phyloP scores from a whole-genome alignment of 2,888 invertebrate species.

The Cerastis leucographa region DNA sequence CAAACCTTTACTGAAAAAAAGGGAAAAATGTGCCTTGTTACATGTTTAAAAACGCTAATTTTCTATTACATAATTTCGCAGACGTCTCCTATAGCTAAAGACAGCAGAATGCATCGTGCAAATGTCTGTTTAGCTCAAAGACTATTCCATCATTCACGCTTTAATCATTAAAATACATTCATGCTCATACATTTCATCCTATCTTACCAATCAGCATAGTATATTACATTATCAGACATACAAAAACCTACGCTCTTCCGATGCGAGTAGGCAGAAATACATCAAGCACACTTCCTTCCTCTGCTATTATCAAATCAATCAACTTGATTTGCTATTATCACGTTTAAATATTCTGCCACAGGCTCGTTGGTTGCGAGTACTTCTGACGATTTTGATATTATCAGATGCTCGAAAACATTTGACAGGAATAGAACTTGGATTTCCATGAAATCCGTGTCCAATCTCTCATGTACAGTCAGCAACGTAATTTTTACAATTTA shows the following conservation, averaged over 20 bases:
- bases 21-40: background rate
- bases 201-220: slow-evolving; percentile 38
- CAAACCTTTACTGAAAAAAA: background rate
- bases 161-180: slow-evolving; percentile 9
- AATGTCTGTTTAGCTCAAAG: background rate
- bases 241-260: background rate
- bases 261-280: slow-evolving; percentile 3
- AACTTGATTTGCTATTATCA: slow-evolving; percentile 1
- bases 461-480: slow-evolving; percentile 7
- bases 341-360: slow-evolving; percentile 1
- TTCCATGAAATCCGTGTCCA: slow-evolving; percentile 6
- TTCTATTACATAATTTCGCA: background rate
- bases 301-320: background rate
- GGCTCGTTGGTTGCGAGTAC: background rate
- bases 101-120: background rate
- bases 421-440: background rate
- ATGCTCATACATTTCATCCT: slow-evolving; percentile 16
- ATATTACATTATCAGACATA: slow-evolving; percentile 21
- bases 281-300: background rate
- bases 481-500: background rate
- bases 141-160: background rate
- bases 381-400: background rate
- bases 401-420: slow-evolving; percentile 8
- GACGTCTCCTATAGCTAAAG: background rate
- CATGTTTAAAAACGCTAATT: background rate